A percentile compares a stretch with the other conserved stretches of the same genome.
Conservation (phyloP, 2,797 vertebrate species). For the Poeciliopsis paucimaculata region DNA sequence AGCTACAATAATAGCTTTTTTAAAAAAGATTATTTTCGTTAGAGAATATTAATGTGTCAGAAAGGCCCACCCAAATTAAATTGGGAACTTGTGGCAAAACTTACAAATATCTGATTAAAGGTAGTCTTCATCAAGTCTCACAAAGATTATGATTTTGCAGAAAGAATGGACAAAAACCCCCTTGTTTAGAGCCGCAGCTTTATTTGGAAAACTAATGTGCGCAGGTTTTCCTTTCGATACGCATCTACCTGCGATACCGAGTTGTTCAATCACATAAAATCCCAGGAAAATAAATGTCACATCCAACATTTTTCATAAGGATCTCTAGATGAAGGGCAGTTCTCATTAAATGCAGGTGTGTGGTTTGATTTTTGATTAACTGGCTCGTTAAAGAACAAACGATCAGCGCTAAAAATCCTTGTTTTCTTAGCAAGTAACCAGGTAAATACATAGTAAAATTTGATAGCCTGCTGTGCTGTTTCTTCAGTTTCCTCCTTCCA, state of each 20-base stretch:
- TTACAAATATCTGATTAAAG: not conserved
- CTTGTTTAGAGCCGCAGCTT: not conserved
- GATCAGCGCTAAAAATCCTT: not conserved
- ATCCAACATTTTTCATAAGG: not conserved
- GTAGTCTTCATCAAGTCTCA: not conserved
- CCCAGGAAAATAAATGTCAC: not conserved
- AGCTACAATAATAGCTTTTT: not conserved
- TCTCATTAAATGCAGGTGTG: not conserved
- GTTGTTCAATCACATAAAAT: not conserved
- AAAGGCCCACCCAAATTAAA: too few species aligned
- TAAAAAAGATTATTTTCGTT: not conserved
- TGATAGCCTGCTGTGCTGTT: slow-evolving; percentile 36
- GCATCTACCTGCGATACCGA: not conserved
- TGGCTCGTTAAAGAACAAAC: not conserved
- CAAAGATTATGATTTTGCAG: not conserved
- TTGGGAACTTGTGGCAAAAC: not conserved
- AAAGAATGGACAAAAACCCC: not conserved
- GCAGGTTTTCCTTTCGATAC: not conserved
- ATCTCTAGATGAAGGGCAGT: not conserved
- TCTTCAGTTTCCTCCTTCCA: slow-evolving; percentile 18
- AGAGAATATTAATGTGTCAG: not conserved
- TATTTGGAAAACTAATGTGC: too few species aligned
- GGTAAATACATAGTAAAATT: slow-evolving; percentile 18
- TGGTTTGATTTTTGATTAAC: not conserved
- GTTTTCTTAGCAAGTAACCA: slow-evolving; percentile 6